Percentiles rank a stretch among this genome's conserved stretches.
These are phyloP conservation scores for Vandiemenella viatica DNA, from an alignment of 2,888 invertebrate genomes.

Conservation along the genomic window DNA sequence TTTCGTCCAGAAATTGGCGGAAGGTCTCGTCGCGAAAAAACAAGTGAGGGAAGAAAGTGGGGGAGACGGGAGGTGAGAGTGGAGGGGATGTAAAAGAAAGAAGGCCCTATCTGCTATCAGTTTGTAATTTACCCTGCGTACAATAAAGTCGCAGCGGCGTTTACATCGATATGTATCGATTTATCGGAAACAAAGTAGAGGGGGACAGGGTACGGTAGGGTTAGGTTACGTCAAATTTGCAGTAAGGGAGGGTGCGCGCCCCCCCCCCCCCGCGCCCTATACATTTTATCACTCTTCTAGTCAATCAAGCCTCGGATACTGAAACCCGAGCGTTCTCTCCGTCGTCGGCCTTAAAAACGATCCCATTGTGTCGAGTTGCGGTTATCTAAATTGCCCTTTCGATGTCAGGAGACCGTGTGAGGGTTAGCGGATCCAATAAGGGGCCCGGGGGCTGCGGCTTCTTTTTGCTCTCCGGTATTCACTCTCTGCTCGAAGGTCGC, in stretches of 20 bases:
- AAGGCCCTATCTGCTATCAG: not conserved
- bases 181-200: not conserved
- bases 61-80: not conserved
- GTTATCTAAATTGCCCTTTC: constrained; percentile 18
- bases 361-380: constrained; percentile 15
- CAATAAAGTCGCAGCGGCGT: not conserved
- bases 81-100: not conserved
- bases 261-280: not conserved
- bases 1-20: no score
- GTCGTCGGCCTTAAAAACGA: constrained; percentile 14
- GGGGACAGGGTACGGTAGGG: not conserved
- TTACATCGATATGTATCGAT: not conserved
- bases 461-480: no score
- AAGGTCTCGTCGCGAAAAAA: no score
- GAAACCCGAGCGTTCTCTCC: constrained; percentile 2
- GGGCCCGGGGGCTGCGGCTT: no score
- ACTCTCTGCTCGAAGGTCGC: no score
- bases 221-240: not conserved
- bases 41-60: no score
- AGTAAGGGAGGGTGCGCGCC: not conserved
- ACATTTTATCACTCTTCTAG: constrained; percentile 14
- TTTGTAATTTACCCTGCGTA: not conserved
- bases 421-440: not conserved
- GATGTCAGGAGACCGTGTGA: constrained; percentile 7
- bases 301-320: constrained; percentile 10